Evolutionary conservation across 2,797 vertebrate species (phyloP), one percentile per base, ranked within the genome.

Genomic region (Enteromius viviparus): DNA sequence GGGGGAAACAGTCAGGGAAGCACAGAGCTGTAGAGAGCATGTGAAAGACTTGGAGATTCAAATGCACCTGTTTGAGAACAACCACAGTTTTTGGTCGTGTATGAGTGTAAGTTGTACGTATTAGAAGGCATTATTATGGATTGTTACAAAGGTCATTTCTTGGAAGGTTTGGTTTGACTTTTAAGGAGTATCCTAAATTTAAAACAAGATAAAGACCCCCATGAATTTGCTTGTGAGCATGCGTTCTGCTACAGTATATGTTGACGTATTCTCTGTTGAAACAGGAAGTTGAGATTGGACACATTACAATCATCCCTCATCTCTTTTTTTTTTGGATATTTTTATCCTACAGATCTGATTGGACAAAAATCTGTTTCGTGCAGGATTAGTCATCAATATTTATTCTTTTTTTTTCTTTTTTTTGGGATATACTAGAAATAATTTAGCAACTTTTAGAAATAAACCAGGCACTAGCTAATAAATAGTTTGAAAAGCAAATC

Each of bases 41-140:
- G 19, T 19, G 23, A 82, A 45, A 42, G 15, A 58, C 40, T 19
- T n/a, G 6, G 34, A 19, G 19, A 40, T 80, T 47, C 11, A 47
- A 62, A 72, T 34, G 62, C 47, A 76, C n/a, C 45, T 75, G 45
- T 51, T 81, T 65, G 55, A 34, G 12, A 74, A 37, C 6, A 80
- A 42, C 32, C 40, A 69, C 66, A 47, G 58, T 80, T 42, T 60
- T 10, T 12, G 7, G 34, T 76, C 2, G 1, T 60, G 15, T 26
- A 17, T 5, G 34, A 26, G 51, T 76, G 34, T 40, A 40, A 76
- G 21, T 6, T 58, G 21, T 17, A 47, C 0, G 0, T 60, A 32
- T 71, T 60, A 80, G 14, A 21, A 80, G 23, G 10, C 10, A 23
- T 62, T 32, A 32, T 47, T 47, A 58, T 62, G 42, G 40, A 72